These are phyloP conservation scores for Morus bassanus DNA, from an alignment of 2,797 vertebrate species.

Conservation along the genomic window DNA sequence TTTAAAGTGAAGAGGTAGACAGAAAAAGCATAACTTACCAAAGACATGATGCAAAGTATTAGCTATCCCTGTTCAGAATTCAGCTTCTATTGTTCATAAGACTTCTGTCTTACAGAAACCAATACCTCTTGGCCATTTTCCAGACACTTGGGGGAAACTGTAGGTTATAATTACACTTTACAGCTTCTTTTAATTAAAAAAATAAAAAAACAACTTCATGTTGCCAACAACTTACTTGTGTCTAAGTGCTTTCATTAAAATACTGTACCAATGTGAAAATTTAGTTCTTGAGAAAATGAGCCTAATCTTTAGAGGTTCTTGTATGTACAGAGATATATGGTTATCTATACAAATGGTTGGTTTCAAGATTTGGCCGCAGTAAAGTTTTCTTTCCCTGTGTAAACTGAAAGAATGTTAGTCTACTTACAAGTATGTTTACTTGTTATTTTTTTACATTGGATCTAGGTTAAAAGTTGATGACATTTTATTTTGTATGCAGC, in stretches of 20 bases:
- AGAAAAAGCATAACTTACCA: not conserved
- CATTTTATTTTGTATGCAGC: constrained; percentile 10
- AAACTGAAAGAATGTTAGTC: not conserved
- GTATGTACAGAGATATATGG: not conserved
- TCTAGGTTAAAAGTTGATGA: not conserved
- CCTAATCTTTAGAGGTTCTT: not conserved
- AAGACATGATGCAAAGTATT: not conserved
- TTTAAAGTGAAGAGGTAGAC: not conserved
- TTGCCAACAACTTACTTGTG: not conserved
- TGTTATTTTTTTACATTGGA: not conserved
- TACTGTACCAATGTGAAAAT: not conserved
- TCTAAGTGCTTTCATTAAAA: not conserved
- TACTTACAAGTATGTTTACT: not conserved
- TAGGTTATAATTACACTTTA: not conserved
- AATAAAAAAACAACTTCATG: not conserved
- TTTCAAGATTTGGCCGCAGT: not conserved
- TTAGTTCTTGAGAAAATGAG: not conserved
- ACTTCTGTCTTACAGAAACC: not conserved
- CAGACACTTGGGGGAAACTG: not conserved
- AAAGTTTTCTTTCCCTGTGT: not conserved
- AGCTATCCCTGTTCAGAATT: not conserved
- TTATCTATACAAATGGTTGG: not conserved
- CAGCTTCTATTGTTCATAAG: not conserved
- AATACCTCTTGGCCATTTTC: not conserved
- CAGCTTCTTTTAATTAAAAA: constrained; percentile 9